Conservation (phyloP, 2,797 vertebrate genomes). For the Spinibarbus caldwelli region DNA sequence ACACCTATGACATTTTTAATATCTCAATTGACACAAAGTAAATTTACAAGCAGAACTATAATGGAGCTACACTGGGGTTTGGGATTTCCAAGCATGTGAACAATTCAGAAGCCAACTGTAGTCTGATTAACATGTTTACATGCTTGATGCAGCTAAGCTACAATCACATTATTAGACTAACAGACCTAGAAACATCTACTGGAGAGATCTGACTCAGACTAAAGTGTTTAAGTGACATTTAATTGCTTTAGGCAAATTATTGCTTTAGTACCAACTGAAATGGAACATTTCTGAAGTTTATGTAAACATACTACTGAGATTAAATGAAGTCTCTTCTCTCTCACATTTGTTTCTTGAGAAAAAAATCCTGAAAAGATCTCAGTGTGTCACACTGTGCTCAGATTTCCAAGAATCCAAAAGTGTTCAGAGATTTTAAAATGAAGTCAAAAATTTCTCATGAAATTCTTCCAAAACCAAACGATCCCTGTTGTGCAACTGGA, state of each 20-base stretch:
- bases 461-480: neutral
- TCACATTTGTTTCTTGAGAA: neutral
- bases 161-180: neutral
- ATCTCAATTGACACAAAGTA: neutral
- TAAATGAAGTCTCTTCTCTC: neutral
- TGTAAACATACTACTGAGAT: neutral
- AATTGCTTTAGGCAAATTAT: neutral
- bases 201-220: neutral
- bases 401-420: constrained; percentile 1
- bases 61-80: neutral
- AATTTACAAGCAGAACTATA: too few relatives aligned
- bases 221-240: constrained; percentile 2
- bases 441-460: neutral
- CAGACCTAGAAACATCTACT: neutral
- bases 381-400: neutral
- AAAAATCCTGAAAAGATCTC: neutral
- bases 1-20: neutral
- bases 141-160: neutral
- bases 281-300: neutral
- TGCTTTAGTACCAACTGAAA: neutral
- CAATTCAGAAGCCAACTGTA: neutral
- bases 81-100: neutral
- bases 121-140: neutral
- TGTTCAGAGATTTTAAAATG: neutral
- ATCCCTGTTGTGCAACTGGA: constrained; percentile 8